Conservation (phyloP, 2,888 invertebrate genomes). For the Eupelmus urozonus region DNA sequence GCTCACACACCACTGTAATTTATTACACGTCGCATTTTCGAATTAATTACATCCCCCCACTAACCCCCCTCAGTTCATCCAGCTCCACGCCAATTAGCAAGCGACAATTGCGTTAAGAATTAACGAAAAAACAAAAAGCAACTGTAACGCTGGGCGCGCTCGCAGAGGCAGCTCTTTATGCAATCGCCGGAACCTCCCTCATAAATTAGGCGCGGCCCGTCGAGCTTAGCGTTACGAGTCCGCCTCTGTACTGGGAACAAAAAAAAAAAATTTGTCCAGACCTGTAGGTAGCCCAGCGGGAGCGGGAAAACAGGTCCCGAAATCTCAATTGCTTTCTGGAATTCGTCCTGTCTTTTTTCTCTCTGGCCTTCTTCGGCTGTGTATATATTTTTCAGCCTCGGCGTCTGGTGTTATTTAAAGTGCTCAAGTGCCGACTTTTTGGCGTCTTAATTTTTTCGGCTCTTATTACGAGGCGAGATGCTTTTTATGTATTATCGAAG, state of each 20-base stretch:
- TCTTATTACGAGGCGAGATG: too few species aligned
- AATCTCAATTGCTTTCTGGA: constrained; percentile 66
- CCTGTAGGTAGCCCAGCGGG: constrained; percentile 24
- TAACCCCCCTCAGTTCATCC: not conserved
- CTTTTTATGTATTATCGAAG: too few species aligned
- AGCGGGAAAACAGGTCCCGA: constrained; percentile 65
- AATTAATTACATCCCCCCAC: too few species aligned
- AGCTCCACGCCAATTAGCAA: not conserved
- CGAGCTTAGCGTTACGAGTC: not conserved
- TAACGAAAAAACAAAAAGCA: constrained; percentile 5
- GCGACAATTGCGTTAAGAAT: not conserved
- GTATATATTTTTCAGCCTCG: not conserved
- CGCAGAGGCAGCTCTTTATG: not conserved
- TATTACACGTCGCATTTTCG: too few species aligned
- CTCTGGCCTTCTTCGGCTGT: constrained; percentile 60
- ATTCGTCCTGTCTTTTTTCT: constrained; percentile 58
- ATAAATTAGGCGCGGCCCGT: constrained; percentile 23
- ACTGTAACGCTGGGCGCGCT: too few species aligned
- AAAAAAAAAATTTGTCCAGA: constrained; percentile 16
- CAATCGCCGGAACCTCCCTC: constrained; percentile 7
- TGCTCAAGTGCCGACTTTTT: not conserved
- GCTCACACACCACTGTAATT: too few species aligned
- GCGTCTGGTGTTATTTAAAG: not conserved
- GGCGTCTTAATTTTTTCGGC: too few species aligned
- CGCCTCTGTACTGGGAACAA: not conserved